Percentiles rank a stretch among this genome's conserved stretches.
These are phyloP conservation scores for Tetramorium parvispinum DNA, from an alignment of 1,140 invertebrate genomes.

Conservation along the genomic window DNA sequence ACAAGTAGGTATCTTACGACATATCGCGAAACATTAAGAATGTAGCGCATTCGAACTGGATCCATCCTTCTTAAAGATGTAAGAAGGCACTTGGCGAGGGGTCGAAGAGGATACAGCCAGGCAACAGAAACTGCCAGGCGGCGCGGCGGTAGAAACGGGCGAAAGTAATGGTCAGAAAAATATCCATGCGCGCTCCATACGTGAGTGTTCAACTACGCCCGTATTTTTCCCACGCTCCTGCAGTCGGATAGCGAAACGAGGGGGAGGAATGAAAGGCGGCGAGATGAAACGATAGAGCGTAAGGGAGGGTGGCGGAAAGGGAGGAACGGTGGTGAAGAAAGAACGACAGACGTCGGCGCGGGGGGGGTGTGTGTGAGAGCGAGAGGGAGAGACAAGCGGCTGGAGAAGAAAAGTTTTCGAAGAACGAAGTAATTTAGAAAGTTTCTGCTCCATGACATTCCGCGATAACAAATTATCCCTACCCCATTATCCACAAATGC, in stretches of 20 bases:
- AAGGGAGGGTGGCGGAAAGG: not conserved
- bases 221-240: slow-evolving; percentile 76
- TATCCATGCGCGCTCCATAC: slow-evolving; percentile 75
- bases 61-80: slow-evolving; percentile 51
- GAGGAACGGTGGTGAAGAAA: not conserved
- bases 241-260: slow-evolving; percentile 16
- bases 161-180: slow-evolving; percentile 77
- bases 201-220: slow-evolving; percentile 79
- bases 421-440: slow-evolving; percentile 85
- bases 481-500: slow-evolving; percentile 85
- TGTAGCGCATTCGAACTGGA: slow-evolving; percentile 46
- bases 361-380: too few species aligned
- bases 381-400: slow-evolving; percentile 38
- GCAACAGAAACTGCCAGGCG: slow-evolving; percentile 3
- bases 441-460: slow-evolving; percentile 84
- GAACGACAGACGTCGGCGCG: not conserved
- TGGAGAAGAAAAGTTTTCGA: slow-evolving; percentile 78
- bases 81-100: slow-evolving; percentile 31
- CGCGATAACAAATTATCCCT: slow-evolving; percentile 85
- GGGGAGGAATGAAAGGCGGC: slow-evolving; percentile 16
- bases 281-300: slow-evolving; percentile 6
- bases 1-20: slow-evolving; percentile 45
- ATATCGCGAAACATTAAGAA: slow-evolving; percentile 67
- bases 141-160: not conserved
- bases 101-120: slow-evolving; percentile 42